Conservation (phyloP, 2,888 invertebrate species). For the Venusia cambrica region DNA sequence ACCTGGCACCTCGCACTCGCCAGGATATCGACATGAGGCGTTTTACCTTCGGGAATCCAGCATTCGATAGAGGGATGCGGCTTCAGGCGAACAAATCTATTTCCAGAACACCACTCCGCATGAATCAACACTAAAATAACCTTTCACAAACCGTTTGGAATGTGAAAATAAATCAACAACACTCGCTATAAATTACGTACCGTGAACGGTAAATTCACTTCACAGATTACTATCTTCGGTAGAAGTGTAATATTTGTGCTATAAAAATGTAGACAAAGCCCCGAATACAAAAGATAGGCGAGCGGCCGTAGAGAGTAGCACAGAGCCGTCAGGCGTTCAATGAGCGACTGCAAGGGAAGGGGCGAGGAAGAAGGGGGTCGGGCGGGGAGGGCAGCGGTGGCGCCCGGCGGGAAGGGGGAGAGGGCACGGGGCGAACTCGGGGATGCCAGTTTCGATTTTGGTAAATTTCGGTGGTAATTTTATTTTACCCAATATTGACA, state of each 20-base stretch:
- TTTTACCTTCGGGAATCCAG: conserved; percentile 61
- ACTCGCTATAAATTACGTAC: conserved; percentile 67
- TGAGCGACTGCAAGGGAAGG: conserved; percentile 62
- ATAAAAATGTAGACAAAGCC: conserved; percentile 66
- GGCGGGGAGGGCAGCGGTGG: conserved; percentile 29
- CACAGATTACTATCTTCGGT: conserved; percentile 63
- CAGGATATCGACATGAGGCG: conserved; percentile 33
- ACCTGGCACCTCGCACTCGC: conserved; percentile 51
- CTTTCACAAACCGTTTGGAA: conserved; percentile 72
- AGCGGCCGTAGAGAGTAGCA: conserved; percentile 52
- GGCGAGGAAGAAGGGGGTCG: conserved; percentile 28
- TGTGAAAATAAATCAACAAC: conserved; percentile 63
- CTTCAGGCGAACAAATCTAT: conserved; percentile 70
- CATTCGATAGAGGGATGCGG: conserved; percentile 65
- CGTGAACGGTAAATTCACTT: conserved; percentile 74
- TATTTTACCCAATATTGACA: no score
- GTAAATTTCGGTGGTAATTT: conserved; percentile 18
- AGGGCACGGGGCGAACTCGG: conserved; percentile 40
- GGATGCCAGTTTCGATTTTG: conserved; percentile 45
- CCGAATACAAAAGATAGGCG: conserved; percentile 60
- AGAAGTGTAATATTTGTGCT: conserved; percentile 53
- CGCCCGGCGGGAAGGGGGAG: conserved; percentile 30
- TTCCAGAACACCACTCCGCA: conserved; percentile 78
- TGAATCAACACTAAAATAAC: conserved; percentile 81
- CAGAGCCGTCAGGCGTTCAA: conserved; percentile 65